Conservation (phyloP, 1,140 invertebrate species). For the Rhagoletis zephyria region DNA sequence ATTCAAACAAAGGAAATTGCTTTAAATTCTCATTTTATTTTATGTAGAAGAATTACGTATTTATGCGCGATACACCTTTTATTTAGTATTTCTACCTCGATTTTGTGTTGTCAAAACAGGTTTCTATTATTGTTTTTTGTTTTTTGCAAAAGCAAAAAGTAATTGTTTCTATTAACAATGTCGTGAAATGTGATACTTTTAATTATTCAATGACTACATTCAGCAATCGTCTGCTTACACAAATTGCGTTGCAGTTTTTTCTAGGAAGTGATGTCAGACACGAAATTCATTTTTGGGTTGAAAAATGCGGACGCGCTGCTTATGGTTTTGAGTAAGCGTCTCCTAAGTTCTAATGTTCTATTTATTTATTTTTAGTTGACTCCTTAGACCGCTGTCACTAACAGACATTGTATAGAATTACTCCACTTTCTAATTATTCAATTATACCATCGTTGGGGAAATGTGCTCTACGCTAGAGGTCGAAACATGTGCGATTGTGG, state of each 20-base stretch:
- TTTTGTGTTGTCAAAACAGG: conserved; percentile 13
- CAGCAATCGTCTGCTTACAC: not conserved
- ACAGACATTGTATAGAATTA: not conserved
- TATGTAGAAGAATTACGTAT: no score
- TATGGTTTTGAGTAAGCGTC: not conserved
- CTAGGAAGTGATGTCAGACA: conserved; percentile 6
- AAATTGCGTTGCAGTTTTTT: not conserved
- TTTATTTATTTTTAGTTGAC: not conserved
- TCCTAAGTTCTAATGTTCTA: not conserved
- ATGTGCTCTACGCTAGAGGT: not conserved
- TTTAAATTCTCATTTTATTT: not conserved
- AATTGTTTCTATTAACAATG: conserved; percentile 22
- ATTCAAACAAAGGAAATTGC: not conserved
- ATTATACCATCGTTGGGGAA: not conserved
- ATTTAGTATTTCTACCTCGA: not conserved
- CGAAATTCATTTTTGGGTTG: not conserved
- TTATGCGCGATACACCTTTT: not conserved
- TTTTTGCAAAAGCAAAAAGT: not conserved
- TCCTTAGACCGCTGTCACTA: not conserved
- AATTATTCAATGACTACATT: conserved; percentile 28
- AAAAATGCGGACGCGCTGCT: not conserved
- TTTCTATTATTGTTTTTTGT: not conserved
- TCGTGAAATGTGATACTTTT: not conserved
- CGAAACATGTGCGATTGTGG: not conserved
- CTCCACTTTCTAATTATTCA: not conserved